Conservation (phyloP, 2,113 vertebrate species). For the Pogona vitticeps region DNA sequence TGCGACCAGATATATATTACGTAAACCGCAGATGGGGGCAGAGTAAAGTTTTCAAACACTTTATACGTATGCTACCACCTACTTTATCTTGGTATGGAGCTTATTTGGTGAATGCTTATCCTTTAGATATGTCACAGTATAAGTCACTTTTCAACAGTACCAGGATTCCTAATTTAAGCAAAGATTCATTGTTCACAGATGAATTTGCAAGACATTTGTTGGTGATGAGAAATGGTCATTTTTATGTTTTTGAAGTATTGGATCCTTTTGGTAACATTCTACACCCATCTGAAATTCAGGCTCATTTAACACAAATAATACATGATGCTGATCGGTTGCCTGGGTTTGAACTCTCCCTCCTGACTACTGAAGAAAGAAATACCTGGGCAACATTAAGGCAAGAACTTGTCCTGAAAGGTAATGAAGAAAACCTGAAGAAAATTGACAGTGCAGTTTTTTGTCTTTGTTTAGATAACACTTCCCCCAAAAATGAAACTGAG, state of each 20-base stretch:
- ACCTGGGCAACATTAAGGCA: slow-evolving; percentile 76
- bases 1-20: slow-evolving; percentile 80
- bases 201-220: slow-evolving; percentile 71
- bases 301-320: slow-evolving; percentile 72
- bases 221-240: slow-evolving; percentile 77
- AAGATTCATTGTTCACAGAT: slow-evolving; percentile 75
- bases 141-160: slow-evolving; percentile 81
- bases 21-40: slow-evolving; percentile 78
- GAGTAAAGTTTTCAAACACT: slow-evolving; percentile 76
- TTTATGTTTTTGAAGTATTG: slow-evolving; percentile 79
- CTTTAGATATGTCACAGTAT: slow-evolving; percentile 81
- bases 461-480: slow-evolving; percentile 76
- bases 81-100: slow-evolving; percentile 80
- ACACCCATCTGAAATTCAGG: slow-evolving; percentile 73
- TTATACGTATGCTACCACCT: slow-evolving; percentile 78
- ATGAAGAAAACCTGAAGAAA: slow-evolving; percentile 67
- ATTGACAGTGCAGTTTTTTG: slow-evolving; percentile 79
- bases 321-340: slow-evolving; percentile 60
- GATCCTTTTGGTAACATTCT: slow-evolving; percentile 73
- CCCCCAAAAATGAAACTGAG: slow-evolving; percentile 72
- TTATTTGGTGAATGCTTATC: slow-evolving; percentile 79
- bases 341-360: slow-evolving; percentile 69
- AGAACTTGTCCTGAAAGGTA: slow-evolving; percentile 73
- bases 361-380: slow-evolving; percentile 81
- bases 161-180: slow-evolving; percentile 73